Evolutionary conservation across 2,113 vertebrate species (phyloP).

Genomic region (Vulpes lagopus): DNA sequence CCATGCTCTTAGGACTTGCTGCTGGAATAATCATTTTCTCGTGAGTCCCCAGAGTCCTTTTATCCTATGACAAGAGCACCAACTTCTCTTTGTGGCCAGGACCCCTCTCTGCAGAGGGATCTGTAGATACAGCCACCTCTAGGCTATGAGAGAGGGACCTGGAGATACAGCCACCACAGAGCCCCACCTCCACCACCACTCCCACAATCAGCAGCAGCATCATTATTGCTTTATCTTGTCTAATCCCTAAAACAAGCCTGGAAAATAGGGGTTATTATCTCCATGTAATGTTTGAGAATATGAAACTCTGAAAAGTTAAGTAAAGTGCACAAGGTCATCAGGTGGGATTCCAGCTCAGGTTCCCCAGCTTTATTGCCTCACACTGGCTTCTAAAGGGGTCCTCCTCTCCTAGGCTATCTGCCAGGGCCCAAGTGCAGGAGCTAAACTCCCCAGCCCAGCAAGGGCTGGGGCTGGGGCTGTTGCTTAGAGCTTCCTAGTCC

Average conservation of each 20-base stretch:
- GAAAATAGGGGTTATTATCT: not conserved
- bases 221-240: not conserved
- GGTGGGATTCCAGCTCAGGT: not conserved
- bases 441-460: not conserved
- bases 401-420: not conserved
- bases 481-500: not conserved
- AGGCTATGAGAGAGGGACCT: not conserved
- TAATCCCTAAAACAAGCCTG: not conserved
- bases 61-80: not conserved
- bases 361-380: not conserved
- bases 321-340: not conserved
- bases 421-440: not conserved
- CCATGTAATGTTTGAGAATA: constrained; percentile 5
- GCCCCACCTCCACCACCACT: not conserved
- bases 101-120: not conserved
- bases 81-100: not conserved
- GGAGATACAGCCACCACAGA: not conserved
- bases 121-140: not conserved
- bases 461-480: not conserved
- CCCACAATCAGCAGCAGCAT: fast-evolving
- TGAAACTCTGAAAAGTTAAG: constrained; percentile 32
- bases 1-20: not conserved
- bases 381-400: not conserved
- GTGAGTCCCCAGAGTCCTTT: constrained; percentile 3
- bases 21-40: not conserved